Conservation (phyloP, 2,113 vertebrate species). For the Datnioides undecimradiatus region DNA sequence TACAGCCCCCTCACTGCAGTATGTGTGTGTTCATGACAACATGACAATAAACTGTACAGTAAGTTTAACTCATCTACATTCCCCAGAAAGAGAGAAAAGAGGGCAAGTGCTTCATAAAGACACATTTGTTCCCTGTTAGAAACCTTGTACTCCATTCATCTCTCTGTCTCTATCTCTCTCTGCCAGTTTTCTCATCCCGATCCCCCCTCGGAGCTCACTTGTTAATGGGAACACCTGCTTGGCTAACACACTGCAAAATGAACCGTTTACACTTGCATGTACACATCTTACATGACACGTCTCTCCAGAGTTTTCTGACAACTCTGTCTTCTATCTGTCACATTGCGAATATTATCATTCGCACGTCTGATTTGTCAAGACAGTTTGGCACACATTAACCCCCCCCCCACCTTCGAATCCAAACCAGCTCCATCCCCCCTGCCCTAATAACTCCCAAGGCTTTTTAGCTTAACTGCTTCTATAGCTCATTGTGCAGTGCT, state of each 20-base stretch:
- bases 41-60: conserved; percentile 17
- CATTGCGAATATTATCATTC: conserved; percentile 54
- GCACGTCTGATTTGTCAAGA: conserved; percentile 52
- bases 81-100: conserved; percentile 34
- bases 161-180: conserved; percentile 44
- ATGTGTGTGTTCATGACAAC: conserved; percentile 33
- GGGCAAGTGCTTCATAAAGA: conserved; percentile 43
- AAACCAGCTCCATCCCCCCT: conserved; percentile 47
- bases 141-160: conserved; percentile 53
- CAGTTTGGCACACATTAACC: conserved; percentile 45
- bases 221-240: conserved; percentile 81
- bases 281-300: conserved; percentile 52
- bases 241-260: conserved; percentile 70
- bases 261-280: conserved; percentile 64
- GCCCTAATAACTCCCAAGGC: conserved; percentile 69
- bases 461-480: conserved; percentile 76
- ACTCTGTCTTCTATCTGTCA: conserved; percentile 50
- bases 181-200: conserved; percentile 39
- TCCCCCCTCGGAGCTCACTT: conserved; percentile 65
- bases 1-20: conserved; percentile 49
- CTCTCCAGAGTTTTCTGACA: conserved; percentile 61
- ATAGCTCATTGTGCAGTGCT: conserved; percentile 79
- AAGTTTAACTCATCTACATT: conserved; percentile 3
- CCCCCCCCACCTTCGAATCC: conserved; percentile 32
- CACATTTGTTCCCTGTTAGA: conserved; percentile 46